phyloP scores from a whole-genome alignment of 1,140 invertebrate species.

The Euborellia annulipes region DNA sequence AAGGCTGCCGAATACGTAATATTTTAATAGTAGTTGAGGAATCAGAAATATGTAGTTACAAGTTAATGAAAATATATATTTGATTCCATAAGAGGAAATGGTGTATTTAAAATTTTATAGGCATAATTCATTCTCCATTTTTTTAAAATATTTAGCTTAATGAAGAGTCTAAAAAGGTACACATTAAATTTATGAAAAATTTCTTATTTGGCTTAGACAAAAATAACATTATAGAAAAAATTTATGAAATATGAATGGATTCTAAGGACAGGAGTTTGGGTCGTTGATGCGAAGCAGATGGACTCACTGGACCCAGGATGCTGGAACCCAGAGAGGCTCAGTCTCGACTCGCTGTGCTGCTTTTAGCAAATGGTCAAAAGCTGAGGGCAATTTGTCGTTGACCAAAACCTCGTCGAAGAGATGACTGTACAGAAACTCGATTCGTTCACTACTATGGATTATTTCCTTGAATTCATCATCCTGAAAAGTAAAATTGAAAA shows the following conservation, averaged over 20 bases:
- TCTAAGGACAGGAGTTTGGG: no score
- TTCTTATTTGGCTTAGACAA: no score
- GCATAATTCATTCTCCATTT: no score
- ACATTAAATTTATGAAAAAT: no score
- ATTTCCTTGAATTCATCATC: slow-evolving; percentile 90
- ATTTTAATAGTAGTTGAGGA: no score
- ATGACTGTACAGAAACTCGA: slow-evolving; percentile 89
- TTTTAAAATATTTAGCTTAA: no score
- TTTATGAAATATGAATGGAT: neutral
- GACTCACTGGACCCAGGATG: slow-evolving; percentile 74
- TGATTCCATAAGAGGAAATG: no score
- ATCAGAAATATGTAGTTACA: no score
- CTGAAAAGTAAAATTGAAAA: slow-evolving; percentile 33
- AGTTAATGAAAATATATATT: no score
- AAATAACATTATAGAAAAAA: neutral
- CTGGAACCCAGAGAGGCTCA: slow-evolving; percentile 92
- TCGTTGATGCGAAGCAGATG: neutral
- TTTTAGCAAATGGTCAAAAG: slow-evolving; percentile 72
- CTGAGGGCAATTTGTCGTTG: slow-evolving; percentile 73
- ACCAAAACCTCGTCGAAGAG: slow-evolving; percentile 87
- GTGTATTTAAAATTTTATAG: no score
- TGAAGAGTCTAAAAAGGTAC: no score
- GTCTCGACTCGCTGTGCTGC: slow-evolving; percentile 74
- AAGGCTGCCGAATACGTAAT: no score
- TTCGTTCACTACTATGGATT: slow-evolving; percentile 67